phyloP scores from a whole-genome alignment of 2,888 invertebrate genomes.

The Falcaria lacertinaria region DNA sequence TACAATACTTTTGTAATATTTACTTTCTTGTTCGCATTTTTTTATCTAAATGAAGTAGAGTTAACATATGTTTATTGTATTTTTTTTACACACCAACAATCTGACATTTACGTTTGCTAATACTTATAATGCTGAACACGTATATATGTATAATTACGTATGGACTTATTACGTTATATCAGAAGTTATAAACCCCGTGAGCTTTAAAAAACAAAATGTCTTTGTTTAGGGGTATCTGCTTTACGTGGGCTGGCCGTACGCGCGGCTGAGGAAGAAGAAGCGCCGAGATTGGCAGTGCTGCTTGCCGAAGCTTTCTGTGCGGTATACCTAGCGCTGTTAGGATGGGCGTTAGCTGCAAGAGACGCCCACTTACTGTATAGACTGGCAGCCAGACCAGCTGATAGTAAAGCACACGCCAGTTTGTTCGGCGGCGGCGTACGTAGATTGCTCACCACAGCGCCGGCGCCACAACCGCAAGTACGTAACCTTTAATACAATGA shows the following conservation, averaged over 20 bases:
- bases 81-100: too few species aligned
- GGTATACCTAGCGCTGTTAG: conserved; percentile 93
- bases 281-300: conserved; percentile 94
- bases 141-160: too few species aligned
- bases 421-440: conserved; percentile 95
- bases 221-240: conserved; percentile 87
- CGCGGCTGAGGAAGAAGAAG: conserved; percentile 96
- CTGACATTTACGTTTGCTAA: too few species aligned
- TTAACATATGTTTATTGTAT: too few species aligned
- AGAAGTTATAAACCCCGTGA: too few species aligned
- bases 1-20: too few species aligned
- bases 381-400: conserved; percentile 90
- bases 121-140: too few species aligned
- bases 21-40: too few species aligned
- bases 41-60: too few species aligned
- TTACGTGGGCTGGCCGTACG: conserved; percentile 93
- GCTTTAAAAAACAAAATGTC: not conserved
- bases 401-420: conserved; percentile 87
- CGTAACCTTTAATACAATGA: too few species aligned
- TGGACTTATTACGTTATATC: too few species aligned
- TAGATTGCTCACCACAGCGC: conserved; percentile 89
- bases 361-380: conserved; percentile 95
- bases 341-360: conserved; percentile 95
- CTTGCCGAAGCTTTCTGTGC: conserved; percentile 96
- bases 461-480: conserved; percentile 64